These are phyloP conservation scores for Polydrusus tereticollis DNA, from an alignment of 2,888 invertebrate genomes.

Conservation along the genomic window DNA sequence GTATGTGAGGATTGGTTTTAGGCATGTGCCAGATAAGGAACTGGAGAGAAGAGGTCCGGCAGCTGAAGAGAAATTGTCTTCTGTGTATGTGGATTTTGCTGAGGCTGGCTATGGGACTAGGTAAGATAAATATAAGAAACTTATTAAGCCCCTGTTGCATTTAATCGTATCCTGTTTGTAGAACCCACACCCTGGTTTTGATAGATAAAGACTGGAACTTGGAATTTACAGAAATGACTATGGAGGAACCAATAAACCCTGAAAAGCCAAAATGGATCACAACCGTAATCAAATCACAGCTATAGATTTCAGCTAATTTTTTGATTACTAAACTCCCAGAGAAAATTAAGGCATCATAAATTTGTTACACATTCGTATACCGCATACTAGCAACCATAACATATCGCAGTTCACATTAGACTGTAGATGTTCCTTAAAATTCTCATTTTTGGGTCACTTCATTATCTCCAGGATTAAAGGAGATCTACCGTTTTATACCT, in stretches of 20 bases:
- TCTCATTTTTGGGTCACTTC: no score
- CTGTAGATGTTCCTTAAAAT: no score
- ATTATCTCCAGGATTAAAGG: no score
- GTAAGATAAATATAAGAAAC: constrained; percentile 56
- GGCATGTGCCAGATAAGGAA: constrained; percentile 80
- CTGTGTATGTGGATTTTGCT: constrained; percentile 74
- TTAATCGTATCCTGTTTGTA: no score
- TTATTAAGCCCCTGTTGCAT: no score
- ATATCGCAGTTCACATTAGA: no score
- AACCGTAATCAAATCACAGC: constrained; percentile 48
- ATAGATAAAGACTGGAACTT: constrained; percentile 75
- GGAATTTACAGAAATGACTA: constrained; percentile 76
- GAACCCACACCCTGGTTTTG: constrained; percentile 79
- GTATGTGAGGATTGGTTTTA: constrained; percentile 58
- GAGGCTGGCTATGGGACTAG: constrained; percentile 74
- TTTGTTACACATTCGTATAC: background rate
- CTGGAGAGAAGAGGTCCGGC: constrained; percentile 71
- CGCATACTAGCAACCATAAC: background rate
- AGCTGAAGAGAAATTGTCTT: constrained; percentile 68
- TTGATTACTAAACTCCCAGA: background rate
- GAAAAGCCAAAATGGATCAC: constrained; percentile 60
- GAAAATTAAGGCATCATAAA: background rate
- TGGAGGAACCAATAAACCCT: constrained; percentile 65
- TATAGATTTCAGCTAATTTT: background rate
- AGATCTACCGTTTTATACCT: no score